Conservation (phyloP, 1,140 invertebrate species). For the Drosophila nebulosa region DNA sequence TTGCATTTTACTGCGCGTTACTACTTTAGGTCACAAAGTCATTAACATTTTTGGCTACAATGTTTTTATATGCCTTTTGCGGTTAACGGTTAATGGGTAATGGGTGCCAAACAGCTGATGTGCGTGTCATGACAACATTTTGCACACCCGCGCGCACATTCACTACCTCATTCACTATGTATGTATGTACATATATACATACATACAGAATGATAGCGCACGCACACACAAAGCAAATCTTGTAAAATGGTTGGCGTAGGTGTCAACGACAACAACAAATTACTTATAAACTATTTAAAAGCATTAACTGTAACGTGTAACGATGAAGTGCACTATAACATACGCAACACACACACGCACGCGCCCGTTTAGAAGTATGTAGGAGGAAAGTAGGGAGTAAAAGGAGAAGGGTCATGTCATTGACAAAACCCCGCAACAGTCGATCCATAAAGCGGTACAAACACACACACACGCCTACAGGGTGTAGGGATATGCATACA, state of each 20-base stretch:
- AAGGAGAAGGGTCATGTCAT: constrained; percentile 44
- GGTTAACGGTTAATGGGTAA: neutral
- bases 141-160: neutral
- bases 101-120: constrained; percentile 56
- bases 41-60: constrained; percentile 1
- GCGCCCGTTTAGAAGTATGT: neutral
- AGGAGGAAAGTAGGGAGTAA: neutral
- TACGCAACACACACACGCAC: constrained; percentile 27
- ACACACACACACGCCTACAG: neutral
- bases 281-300: constrained; percentile 60
- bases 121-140: constrained; percentile 45
- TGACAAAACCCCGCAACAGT: constrained; percentile 30
- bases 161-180: no score
- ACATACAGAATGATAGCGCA: neutral
- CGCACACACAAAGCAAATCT: constrained; percentile 40
- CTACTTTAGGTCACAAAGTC: neutral
- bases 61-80: neutral
- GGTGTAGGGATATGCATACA: constrained; percentile 27
- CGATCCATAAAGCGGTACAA: neutral
- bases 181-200: neutral
- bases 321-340: constrained; percentile 59
- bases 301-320: constrained; percentile 63
- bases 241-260: constrained; percentile 49
- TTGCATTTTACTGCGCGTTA: neutral
- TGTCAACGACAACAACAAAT: constrained; percentile 55